phyloP scores from a whole-genome alignment of 2,888 invertebrate genomes.

The Pterostichus niger region DNA sequence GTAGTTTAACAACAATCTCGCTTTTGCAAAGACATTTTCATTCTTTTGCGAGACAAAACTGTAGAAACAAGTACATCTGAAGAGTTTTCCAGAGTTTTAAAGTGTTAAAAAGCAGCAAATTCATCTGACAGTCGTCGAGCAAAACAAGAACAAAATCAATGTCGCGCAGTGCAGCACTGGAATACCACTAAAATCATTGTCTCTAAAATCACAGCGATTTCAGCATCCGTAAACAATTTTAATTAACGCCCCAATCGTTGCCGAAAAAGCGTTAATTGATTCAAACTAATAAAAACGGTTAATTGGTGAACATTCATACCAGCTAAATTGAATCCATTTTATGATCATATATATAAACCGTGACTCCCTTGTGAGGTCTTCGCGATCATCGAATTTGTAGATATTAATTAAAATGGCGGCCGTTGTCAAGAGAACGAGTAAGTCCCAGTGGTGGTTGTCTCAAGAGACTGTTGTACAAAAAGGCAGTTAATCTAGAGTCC shows the following conservation, averaged over 20 bases:
- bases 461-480: conserved; percentile 29
- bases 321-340: conserved; percentile 26
- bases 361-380: neutral
- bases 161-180: neutral
- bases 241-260: conserved; percentile 13
- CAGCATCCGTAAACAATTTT: conserved; percentile 37
- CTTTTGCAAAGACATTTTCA: no score
- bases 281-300: conserved; percentile 31
- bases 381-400: conserved; percentile 28
- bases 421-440: conserved; percentile 17
- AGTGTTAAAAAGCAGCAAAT: no score
- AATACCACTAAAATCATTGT: neutral
- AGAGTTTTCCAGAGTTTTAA: no score
- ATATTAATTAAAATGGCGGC: conserved; percentile 38
- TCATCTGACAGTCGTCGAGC: no score
- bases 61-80: no score
- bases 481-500: conserved; percentile 30
- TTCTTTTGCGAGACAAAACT: no score
- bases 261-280: conserved; percentile 26
- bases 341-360: conserved; percentile 21
- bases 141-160: neutral
- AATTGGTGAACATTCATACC: conserved; percentile 30
- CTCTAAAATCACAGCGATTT: neutral
- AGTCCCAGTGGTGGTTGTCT: neutral
- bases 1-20: no score